Percentiles rank a stretch among this genome's conserved stretches.
Conservation (phyloP, 1,140 invertebrate genomes). For the Sitobion miscanthi region DNA sequence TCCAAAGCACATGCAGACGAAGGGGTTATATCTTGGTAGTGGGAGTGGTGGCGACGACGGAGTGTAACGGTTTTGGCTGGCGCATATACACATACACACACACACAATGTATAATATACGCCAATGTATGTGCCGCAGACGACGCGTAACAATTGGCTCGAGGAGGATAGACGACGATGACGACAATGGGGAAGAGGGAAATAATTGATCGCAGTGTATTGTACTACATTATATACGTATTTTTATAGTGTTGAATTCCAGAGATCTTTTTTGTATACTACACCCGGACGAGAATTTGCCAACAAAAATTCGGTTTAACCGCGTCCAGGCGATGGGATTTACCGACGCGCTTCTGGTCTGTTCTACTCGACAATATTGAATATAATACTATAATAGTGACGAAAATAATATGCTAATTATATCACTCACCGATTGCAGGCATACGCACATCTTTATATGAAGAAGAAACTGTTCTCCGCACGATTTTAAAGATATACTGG, state of each 20-base stretch:
- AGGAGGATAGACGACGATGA: background rate
- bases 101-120: background rate
- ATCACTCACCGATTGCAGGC: background rate
- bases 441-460: background rate
- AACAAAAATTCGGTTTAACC: background rate
- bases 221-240: background rate
- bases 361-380: background rate
- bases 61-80: conserved; percentile 15
- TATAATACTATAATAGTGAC: too few species aligned
- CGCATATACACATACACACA: background rate
- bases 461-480: background rate
- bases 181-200: background rate
- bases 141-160: conserved; percentile 28
- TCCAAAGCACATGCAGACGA: background rate
- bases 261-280: background rate
- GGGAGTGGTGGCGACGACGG: background rate
- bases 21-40: background rate
- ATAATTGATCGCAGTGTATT: background rate
- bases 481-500: background rate
- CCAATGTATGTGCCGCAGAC: background rate
- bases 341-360: background rate
- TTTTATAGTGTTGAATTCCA: background rate
- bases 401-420: background rate
- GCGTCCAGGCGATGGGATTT: background rate
- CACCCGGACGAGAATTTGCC: background rate